Conservation (phyloP, 2,797 vertebrate genomes). For the Vultur gryphus region DNA sequence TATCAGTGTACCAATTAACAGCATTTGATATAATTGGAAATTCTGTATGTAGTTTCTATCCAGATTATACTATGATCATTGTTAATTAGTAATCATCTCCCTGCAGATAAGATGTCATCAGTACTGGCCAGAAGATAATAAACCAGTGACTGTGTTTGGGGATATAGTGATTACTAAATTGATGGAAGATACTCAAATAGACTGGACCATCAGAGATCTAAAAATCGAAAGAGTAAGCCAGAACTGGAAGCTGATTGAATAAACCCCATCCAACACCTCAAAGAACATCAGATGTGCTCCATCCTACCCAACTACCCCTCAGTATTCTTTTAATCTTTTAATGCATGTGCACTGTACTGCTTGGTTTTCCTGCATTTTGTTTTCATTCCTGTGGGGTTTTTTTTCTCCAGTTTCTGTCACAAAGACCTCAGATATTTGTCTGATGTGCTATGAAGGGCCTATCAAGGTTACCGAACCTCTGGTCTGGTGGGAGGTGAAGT, state of each 20-base stretch:
- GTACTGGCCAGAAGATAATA: conserved; percentile 98
- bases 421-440: not conserved
- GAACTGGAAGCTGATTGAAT: not conserved
- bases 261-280: not conserved
- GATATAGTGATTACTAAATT: conserved; percentile 97
- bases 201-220: conserved; percentile 94
- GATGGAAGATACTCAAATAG: conserved; percentile 87
- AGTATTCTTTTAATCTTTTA: not conserved
- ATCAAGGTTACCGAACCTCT: not conserved
- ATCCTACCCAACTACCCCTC: not conserved
- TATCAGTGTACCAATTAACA: not conserved
- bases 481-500: not conserved
- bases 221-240: conserved; percentile 93
- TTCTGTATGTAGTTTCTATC: not conserved
- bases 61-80: not conserved
- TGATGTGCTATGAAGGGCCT: not conserved
- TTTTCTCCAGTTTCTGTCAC: not conserved
- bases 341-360: not conserved
- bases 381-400: too few relatives aligned
- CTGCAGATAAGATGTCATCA: conserved; percentile 95
- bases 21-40: not conserved
- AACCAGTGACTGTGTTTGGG: conserved; percentile 96
- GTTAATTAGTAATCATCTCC: conserved; percentile 8
- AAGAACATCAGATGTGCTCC: not conserved
- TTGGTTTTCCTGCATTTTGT: not conserved